Conservation (phyloP, 1,140 invertebrate genomes). For the Pectinophora gossypiella region DNA sequence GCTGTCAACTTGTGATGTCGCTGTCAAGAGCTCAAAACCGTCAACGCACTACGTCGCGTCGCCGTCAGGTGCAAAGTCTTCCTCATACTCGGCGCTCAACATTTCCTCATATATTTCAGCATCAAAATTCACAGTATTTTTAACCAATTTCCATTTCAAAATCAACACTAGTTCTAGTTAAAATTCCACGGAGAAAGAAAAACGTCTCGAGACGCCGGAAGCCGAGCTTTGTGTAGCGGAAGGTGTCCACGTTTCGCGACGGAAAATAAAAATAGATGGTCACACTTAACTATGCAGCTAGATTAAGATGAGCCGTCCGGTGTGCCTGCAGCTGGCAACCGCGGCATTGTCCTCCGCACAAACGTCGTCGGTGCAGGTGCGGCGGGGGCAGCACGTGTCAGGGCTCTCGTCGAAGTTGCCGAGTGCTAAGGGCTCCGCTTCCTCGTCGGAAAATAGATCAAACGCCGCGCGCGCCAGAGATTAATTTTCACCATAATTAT, state of each 20-base stretch:
- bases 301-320: neutral
- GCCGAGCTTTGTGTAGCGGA: slow-evolving; percentile 6
- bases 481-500: slow-evolving; percentile 41
- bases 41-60: too few species aligned
- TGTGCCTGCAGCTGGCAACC: neutral
- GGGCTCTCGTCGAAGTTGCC: neutral
- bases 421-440: slow-evolving; percentile 23
- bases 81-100: neutral
- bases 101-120: neutral
- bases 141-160: neutral
- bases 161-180: slow-evolving; percentile 14
- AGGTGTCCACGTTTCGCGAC: slow-evolving; percentile 17
- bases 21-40: too few species aligned
- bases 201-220: slow-evolving; percentile 12
- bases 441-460: slow-evolving; percentile 44
- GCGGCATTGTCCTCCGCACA: neutral
- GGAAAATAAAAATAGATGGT: slow-evolving; percentile 14
- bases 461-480: slow-evolving; percentile 22
- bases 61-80: too few species aligned
- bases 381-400: too few species aligned
- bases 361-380: too few species aligned
- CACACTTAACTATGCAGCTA: neutral
- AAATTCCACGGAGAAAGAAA: slow-evolving; percentile 20
- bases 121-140: neutral
- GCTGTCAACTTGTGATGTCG: too few species aligned